Base-by-base conservation (phyloP, 2,888 invertebrate genomes). In the Drosophila maculinotata region DNA sequence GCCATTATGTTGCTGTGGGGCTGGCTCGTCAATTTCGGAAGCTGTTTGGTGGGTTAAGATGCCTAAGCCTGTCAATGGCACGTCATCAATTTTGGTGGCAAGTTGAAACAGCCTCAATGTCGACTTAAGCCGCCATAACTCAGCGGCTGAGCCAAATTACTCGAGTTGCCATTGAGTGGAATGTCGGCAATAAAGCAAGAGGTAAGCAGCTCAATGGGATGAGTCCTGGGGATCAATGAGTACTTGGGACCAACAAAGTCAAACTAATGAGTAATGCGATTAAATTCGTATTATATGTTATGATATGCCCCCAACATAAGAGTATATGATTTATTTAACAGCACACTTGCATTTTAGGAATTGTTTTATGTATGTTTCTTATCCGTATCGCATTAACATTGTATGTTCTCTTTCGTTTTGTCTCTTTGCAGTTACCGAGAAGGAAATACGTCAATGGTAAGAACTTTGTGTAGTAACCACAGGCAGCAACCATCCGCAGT, bases 361-460 rank as follows among this genome's bases (percentile, higher is more conserved):
- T n/a, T n/a, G n/a, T n/a, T n/a, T n/a, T n/a, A n/a, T n/a, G n/a
- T 20, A 20, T 20, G 20, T 20, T 20, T 20, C 20, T 20, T 20
- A 20, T 4, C 20, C 20, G 20, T 3, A 20, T 20, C 20, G 20
- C 20, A 20, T 20, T 20, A 20, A 20, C 4, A 4, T 20, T 20
- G 20, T 20, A 3, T 20, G 20, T 20, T 20, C 20, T 31, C 6
- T 10, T 59, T 54, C 83, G 86, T 88, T 87, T 83, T 87, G 89
- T 93, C 93, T 45, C 92, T 95, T 95, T 77, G 14, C 95, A 96
- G 96, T 96, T 93, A 96, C 96, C 74, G 96, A 96, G 92, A 96
- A 96, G 92, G 96, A 96, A 92, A 96, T 96, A 86, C 94, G 96
- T 88, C 96, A 96, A 92, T 96, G 96, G 96, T 96, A 92, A 95